Evolutionary conservation across 2,888 invertebrate species (phyloP).

Genomic region (Ctena decussata): DNA sequence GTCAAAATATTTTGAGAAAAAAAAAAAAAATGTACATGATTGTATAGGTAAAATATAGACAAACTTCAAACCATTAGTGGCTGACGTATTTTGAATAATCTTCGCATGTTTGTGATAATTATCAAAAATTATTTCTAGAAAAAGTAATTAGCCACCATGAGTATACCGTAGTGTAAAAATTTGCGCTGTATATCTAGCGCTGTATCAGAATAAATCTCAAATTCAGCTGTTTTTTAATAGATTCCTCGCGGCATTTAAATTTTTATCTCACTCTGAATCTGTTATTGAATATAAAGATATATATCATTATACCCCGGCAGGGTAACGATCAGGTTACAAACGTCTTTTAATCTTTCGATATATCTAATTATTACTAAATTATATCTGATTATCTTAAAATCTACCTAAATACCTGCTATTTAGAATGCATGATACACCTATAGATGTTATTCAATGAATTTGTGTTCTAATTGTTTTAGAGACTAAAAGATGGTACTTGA

Average conservation of each 20-base stretch:
- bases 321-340: constrained; percentile 4
- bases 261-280: not conserved
- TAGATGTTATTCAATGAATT: constrained; percentile 5
- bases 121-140: not conserved
- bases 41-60: no score
- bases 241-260: not conserved
- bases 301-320: constrained; percentile 7
- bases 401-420: constrained; percentile 5
- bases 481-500: no score
- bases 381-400: constrained; percentile 11
- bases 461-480: not conserved
- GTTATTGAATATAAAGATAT: constrained; percentile 2
- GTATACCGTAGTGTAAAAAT: not conserved
- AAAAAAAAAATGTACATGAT: no score
- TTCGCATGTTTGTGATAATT: no score
- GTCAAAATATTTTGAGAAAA: no score
- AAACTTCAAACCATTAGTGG: no score
- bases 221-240: constrained; percentile 10
- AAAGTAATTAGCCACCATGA: not conserved
- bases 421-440: not conserved
- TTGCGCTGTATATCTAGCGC: not conserved
- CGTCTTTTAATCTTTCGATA: constrained; percentile 10
- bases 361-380: constrained; percentile 17
- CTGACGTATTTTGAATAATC: no score
- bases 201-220: not conserved